Percentiles rank a stretch among this genome's conserved stretches.
Conservation (phyloP, 2,113 vertebrate genomes). For the Propithecus coquereli region DNA sequence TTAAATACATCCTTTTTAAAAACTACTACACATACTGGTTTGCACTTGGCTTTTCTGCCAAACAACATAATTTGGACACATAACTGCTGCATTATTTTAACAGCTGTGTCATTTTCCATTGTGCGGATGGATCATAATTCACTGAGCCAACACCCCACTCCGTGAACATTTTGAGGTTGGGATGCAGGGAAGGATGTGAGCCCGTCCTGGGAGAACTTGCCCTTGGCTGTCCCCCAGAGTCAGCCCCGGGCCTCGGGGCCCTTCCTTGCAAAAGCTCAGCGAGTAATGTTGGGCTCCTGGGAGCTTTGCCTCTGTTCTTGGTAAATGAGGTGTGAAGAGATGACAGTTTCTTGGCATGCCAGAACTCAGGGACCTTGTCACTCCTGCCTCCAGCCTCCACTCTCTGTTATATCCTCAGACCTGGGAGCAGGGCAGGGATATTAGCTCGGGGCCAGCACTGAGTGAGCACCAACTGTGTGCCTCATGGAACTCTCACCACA, state of each 20-base stretch:
- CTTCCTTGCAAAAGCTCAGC: neutral
- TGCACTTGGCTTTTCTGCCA: neutral
- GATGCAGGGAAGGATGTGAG: neutral
- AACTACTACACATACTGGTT: neutral
- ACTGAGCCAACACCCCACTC: neutral
- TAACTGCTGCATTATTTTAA: neutral
- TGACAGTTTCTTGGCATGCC: neutral
- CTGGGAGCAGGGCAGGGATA: neutral
- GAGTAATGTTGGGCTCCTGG: neutral
- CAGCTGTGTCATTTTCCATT: neutral
- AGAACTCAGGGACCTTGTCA: neutral
- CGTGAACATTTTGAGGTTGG: neutral
- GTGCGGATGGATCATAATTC: neutral
- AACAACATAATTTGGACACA: neutral
- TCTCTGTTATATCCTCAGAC: neutral
- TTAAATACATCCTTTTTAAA: neutral
- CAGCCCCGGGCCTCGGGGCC: neutral
- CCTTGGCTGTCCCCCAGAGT: neutral
- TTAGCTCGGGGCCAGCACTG: neutral
- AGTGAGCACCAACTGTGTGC: neutral
- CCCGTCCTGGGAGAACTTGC: neutral
- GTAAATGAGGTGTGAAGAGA: slow-evolving; percentile 26
- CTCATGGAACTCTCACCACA: neutral
- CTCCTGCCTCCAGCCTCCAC: accelerated
- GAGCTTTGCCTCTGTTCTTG: slow-evolving; percentile 1